A percentile compares a stretch with the other conserved stretches of the same genome.
Conservation (phyloP, 2,797 vertebrate genomes). For the Stomatorhinus walkeri region DNA sequence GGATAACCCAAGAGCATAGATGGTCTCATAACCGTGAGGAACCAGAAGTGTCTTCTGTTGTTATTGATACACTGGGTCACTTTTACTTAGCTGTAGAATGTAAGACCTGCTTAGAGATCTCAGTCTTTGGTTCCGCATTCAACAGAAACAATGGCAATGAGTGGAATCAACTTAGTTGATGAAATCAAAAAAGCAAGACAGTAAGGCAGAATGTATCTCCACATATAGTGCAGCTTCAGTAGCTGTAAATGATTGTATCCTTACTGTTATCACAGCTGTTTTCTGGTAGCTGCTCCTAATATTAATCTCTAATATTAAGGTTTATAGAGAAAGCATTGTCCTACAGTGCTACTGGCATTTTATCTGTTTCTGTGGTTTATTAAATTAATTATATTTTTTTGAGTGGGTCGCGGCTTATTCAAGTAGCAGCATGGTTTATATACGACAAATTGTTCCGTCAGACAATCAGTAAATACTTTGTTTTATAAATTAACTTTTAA, state of each 20-base stretch:
- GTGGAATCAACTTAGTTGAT: neutral
- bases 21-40: neutral
- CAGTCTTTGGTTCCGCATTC: neutral
- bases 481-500: conserved; percentile 15
- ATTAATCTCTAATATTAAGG: neutral
- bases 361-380: neutral
- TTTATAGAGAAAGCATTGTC: neutral
- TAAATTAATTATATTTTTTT: neutral
- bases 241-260: neutral
- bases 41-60: neutral
- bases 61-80: neutral
- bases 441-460: neutral
- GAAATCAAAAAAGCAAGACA: neutral
- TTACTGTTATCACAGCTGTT: neutral
- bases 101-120: neutral
- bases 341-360: neutral
- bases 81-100: neutral
- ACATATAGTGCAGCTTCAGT: neutral
- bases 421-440: neutral
- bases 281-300: neutral
- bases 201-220: neutral
- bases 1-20: neutral
- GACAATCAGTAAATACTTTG: conserved; percentile 15
- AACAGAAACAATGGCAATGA: neutral
- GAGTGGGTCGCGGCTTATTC: neutral